Evolutionary conservation across 2,797 vertebrate genomes (phyloP).

Genomic region (Heliangelus exortis): DNA sequence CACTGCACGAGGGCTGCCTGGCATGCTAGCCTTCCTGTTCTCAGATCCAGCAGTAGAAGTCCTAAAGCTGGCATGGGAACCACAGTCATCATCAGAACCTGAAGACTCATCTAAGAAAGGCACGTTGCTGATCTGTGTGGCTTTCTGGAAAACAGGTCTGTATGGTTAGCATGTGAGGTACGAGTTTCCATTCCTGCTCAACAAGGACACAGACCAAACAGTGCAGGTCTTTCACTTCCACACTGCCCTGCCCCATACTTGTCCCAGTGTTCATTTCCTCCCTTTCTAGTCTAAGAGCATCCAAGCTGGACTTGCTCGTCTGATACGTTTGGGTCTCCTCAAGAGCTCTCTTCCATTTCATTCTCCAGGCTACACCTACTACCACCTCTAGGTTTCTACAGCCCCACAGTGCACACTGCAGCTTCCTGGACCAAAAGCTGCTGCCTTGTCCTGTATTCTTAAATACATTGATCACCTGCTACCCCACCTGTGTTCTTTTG

Average conservation of each 20-base stretch:
- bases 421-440: neutral
- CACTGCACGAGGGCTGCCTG: slow-evolving; percentile 91
- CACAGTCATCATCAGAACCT: slow-evolving; percentile 93
- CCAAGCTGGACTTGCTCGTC: neutral
- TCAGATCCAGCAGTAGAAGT: slow-evolving; percentile 85
- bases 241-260: neutral
- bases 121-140: slow-evolving; percentile 91
- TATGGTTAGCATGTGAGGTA: neutral
- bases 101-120: slow-evolving; percentile 95
- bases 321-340: neutral
- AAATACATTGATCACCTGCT: neutral
- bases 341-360: neutral
- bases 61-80: slow-evolving; percentile 90
- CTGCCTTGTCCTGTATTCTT: neutral
- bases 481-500: neutral
- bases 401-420: neutral
- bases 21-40: slow-evolving; percentile 83
- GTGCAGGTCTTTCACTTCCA: neutral
- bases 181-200: neutral
- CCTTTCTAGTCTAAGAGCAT: neutral
- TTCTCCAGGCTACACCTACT: neutral
- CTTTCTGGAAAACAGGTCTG: slow-evolving; percentile 84
- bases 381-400: neutral
- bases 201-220: neutral
- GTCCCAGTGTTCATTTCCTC: neutral